These are phyloP conservation scores for Drosophila meridionalis DNA, from an alignment of 2,888 invertebrate genomes.

Conservation along the genomic window DNA sequence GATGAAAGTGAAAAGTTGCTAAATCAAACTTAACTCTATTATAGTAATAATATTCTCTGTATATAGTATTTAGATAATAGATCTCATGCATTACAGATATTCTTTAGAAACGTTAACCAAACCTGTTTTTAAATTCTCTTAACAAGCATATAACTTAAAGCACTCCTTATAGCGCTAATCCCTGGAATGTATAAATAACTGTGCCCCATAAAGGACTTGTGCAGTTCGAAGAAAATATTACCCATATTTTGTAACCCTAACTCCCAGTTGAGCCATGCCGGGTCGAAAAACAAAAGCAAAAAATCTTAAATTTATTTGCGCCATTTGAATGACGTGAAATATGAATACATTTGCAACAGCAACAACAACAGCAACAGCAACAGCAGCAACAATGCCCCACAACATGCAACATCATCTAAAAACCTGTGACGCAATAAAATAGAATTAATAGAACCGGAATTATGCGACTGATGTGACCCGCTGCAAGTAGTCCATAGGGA, in stretches of 20 bases:
- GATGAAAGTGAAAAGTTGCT: too few relatives aligned
- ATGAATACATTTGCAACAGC: slow-evolving; percentile 60
- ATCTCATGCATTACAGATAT: background rate
- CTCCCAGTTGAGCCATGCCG: slow-evolving; percentile 26
- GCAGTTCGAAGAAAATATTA: slow-evolving; percentile 19
- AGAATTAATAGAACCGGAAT: slow-evolving; percentile 80
- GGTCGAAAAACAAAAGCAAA: slow-evolving; percentile 33
- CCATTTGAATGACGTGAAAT: slow-evolving; percentile 61
- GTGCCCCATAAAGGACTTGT: background rate
- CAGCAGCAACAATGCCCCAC: slow-evolving; percentile 17
- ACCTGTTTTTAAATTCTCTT: background rate
- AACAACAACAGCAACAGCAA: slow-evolving; percentile 11
- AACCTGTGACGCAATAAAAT: slow-evolving; percentile 79
- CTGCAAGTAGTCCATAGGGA: slow-evolving; percentile 7
- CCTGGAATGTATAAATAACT: slow-evolving; percentile 3
- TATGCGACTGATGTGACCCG: slow-evolving; percentile 63
- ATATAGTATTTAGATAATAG: background rate
- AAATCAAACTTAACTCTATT: too few relatives aligned
- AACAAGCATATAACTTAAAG: background rate
- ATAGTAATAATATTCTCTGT: too few relatives aligned
- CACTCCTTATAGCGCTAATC: slow-evolving; percentile 3
- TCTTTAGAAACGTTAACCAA: background rate
- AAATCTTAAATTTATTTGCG: slow-evolving; percentile 56
- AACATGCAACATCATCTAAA: slow-evolving; percentile 70
- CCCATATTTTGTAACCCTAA: slow-evolving; percentile 39